Evolutionary conservation across 1,140 invertebrate genomes (phyloP), one percentile per base, ranked within the genome.

Genomic region (Macrobrachium rosenbergii): DNA sequence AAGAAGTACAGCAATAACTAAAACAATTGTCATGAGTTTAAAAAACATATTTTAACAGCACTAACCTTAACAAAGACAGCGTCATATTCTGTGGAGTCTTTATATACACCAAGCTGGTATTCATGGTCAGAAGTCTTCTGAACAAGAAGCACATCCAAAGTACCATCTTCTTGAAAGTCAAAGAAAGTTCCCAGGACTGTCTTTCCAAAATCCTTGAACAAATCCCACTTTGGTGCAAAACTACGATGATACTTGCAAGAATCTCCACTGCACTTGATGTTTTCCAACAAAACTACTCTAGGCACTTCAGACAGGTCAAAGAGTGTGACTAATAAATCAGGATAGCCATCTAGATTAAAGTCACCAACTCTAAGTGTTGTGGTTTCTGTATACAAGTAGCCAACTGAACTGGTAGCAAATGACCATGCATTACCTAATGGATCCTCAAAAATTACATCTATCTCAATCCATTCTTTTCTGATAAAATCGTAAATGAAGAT

Each of bases 311-410:
- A 77, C 37, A 88, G 69, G 63, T 91, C 90, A 19, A 90, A 67
- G 0, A 98, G 90, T 0, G 96, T 96, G 62, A 96, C 95, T 14
- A 99, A 91, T 64, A 99, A 93, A 93, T 99, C 98, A 12, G 97
- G 97, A 93, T 96, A 99, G 0, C 98, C 98, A 93, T 99, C 98
- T 94, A 98, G 95, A 91, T 99, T 98, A 90, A 96, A 98, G 92
- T 99, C 98, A 2, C 97, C 98, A 90, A 95, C 95, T 75, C 97
- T 93, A 64, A 98, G 93, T 5, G 96, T 96, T 23, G 98, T 96
- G 0, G 95, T 94, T 87, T 96, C 94, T 16, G 83, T 78, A 63
- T 86, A 88, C 0, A 93, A 92, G 90, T 96, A 95, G 92, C 91
- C 52, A 90, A 90, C 43, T 64, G 75, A 52, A 88, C 91, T 69